Base-by-base conservation (phyloP, 1,140 invertebrate species). In the Forficula auricularia region DNA sequence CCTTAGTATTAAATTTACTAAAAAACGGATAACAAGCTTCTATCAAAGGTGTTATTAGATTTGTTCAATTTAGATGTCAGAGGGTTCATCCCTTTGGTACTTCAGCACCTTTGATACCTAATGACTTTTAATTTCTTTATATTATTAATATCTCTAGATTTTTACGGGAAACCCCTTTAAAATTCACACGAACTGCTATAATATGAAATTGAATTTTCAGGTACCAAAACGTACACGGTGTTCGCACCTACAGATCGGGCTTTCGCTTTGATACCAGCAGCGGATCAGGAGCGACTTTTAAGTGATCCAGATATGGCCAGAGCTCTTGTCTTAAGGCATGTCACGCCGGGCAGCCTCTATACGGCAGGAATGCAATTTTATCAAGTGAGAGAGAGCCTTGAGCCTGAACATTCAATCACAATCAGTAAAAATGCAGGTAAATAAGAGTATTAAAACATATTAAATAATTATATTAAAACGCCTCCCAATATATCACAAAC, bases 281-380 rank as follows among this genome's bases (percentile, higher is more conserved):
- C 49, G 4, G 77, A 82, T 48, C 53, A 78, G 8, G 60, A 70
- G 19, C 61, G 64, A 33, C 65, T 73, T 2, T 59, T 71, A 8
- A 70, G 67, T 4, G 71, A 77, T 50, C 64, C 66, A 40, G 66
- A 66, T n/a, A 66, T 70, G 2, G 76, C 84, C 1, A 72, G 74
- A 46, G 71, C 79, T 45, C 67, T 88, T 19, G 75, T 85, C n/a
- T 72, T 82, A 50, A 72, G 75, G 43, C 83, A 88, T 55, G 64
- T 86, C 18, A 68, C 82, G 48, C 70, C 77, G 3, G 79, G 79
- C 3, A 79, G 79, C 8, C 61, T 85, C 3, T 87, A 82, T 63
- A 80, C 77, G 10, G 78, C 79, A 1, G 82, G 82, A 14, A 83
- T 87, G 79, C 68, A 77, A 46, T 85, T 82, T 62, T 86, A 83